Conservation (phyloP, 2,888 invertebrate genomes). For the Lamellibrachia columna region DNA sequence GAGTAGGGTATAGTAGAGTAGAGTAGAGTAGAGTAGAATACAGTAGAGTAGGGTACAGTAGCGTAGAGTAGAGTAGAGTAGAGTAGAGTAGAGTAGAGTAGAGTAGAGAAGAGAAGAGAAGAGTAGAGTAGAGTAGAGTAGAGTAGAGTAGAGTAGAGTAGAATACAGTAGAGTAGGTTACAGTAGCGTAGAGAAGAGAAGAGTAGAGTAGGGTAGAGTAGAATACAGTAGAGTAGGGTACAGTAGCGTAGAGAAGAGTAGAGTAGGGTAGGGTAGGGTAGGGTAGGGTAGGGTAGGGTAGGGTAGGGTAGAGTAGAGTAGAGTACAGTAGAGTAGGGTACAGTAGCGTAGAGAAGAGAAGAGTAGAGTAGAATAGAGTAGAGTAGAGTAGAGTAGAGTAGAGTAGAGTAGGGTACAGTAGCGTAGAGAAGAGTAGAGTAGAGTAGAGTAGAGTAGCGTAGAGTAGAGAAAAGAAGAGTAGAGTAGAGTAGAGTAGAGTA, state of each 20-base stretch:
- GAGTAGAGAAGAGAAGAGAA: not conserved
- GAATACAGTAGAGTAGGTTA: too few species aligned
- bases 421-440: constrained; percentile 19
- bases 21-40: too few species aligned
- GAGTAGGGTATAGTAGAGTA: too few species aligned
- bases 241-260: too few species aligned
- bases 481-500: constrained; percentile 19
- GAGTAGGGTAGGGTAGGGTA: not conserved
- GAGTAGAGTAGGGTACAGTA: constrained; percentile 19
- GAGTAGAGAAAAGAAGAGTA: too few species aligned
- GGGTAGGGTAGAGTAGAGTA: constrained; percentile 12
- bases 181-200: too few species aligned
- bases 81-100: constrained; percentile 19
- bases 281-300: not conserved
- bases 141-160: not conserved
- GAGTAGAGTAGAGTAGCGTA: not conserved
- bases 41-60: too few species aligned
- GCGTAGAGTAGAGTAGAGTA: too few species aligned
- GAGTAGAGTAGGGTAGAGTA: too few species aligned
- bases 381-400: not conserved
- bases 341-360: too few species aligned
- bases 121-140: constrained; percentile 14
- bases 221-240: too few species aligned
- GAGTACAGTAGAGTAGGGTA: constrained; percentile 10
- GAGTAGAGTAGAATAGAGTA: not conserved